These are phyloP conservation scores for Taenioides sp. DNA, from an alignment of 2,797 vertebrate genomes.

Conservation along the genomic window DNA sequence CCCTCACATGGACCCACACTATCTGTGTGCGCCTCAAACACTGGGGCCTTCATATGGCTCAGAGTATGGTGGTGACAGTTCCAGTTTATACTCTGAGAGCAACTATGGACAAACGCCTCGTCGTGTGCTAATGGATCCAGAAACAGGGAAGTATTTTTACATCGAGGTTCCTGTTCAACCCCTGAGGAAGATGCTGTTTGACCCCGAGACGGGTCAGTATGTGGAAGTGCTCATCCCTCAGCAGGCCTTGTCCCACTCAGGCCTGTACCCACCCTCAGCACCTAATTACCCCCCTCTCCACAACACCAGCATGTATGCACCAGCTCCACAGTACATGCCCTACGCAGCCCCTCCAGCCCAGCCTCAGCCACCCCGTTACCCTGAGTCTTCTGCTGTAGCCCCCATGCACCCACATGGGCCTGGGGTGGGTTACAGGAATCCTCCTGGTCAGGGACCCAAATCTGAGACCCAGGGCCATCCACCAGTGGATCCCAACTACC, in stretches of 20 bases:
- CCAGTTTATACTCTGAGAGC: slow-evolving; percentile 77
- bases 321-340: slow-evolving; percentile 80
- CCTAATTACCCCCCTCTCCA: slow-evolving; percentile 78
- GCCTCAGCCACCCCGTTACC: slow-evolving; percentile 72
- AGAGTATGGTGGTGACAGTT: slow-evolving; percentile 73
- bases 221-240: slow-evolving; percentile 92
- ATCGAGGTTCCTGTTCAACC: slow-evolving; percentile 89
- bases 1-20: slow-evolving; percentile 72
- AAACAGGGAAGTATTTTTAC: slow-evolving; percentile 92
- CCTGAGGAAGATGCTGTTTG: slow-evolving; percentile 88
- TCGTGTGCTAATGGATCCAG: slow-evolving; percentile 89
- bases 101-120: slow-evolving; percentile 71
- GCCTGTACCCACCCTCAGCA: slow-evolving; percentile 82
- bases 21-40: slow-evolving; percentile 72
- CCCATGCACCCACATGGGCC: slow-evolving; percentile 67
- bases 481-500: slow-evolving; percentile 81
- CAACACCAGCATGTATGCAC: slow-evolving; percentile 77
- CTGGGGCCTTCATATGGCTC: slow-evolving; percentile 73
- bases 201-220: slow-evolving; percentile 93
- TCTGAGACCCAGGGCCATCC: slow-evolving; percentile 75
- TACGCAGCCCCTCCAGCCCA: slow-evolving; percentile 76
- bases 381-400: slow-evolving; percentile 69
- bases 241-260: slow-evolving; percentile 79
- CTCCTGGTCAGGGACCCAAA: slow-evolving; percentile 74
- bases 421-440: slow-evolving; percentile 62